Evolutionary conservation across 2,797 vertebrate species (phyloP).

Genomic region (Todus mexicanus): DNA sequence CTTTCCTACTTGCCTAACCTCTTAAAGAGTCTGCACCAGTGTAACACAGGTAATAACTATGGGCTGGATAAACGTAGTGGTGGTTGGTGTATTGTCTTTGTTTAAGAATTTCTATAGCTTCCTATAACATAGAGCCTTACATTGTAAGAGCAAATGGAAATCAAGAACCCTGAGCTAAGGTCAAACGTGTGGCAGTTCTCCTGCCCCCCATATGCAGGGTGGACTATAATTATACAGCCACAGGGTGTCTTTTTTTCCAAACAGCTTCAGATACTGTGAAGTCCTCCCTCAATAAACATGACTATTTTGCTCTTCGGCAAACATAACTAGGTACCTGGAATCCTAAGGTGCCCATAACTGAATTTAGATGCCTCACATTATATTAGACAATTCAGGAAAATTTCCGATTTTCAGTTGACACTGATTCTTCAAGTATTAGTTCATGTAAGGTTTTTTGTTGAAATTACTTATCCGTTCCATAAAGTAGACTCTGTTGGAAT

Average conservation of each 20-base stretch:
- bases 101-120: not conserved
- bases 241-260: not conserved
- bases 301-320: not conserved
- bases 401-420: not conserved
- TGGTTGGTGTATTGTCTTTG: not conserved
- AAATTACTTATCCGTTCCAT: not conserved
- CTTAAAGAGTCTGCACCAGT: not conserved
- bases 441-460: not conserved
- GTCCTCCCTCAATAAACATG: not conserved
- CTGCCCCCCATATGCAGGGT: not conserved
- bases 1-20: not conserved
- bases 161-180: not conserved
- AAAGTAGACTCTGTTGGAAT: not conserved
- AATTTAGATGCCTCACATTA: not conserved
- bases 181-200: accelerated
- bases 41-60: not conserved
- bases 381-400: not conserved
- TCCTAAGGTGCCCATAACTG: not conserved
- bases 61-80: not conserved
- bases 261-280: not conserved
- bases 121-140: not conserved
- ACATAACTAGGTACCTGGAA: not conserved
- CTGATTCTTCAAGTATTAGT: not conserved
- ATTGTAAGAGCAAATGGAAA: not conserved
- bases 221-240: not conserved